A percentile compares a stretch with the other conserved stretches of the same genome.
Conservation (phyloP, 2,888 invertebrate genomes). For the Drosophila ezoana region DNA sequence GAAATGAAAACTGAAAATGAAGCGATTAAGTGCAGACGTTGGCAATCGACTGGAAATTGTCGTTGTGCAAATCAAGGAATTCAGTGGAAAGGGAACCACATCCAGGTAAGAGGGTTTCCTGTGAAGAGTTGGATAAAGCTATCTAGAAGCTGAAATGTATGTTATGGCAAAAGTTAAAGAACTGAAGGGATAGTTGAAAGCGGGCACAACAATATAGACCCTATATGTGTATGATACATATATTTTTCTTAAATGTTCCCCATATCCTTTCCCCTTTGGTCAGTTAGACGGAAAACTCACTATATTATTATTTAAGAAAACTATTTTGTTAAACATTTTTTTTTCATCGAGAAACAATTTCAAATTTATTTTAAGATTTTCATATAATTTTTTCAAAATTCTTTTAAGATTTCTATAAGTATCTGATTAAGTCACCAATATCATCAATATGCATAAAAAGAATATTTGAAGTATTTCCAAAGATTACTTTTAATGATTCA, state of each 20-base stretch:
- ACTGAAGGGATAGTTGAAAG: too few relatives aligned
- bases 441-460: too few relatives aligned
- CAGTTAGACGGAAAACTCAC: background rate
- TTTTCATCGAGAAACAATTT: background rate
- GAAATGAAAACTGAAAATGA: constrained; percentile 35
- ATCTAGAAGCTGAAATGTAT: too few relatives aligned
- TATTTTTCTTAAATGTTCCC: too few relatives aligned
- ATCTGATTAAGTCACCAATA: too few relatives aligned
- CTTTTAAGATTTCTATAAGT: too few relatives aligned
- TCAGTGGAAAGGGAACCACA: constrained; percentile 9
- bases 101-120: constrained; percentile 2
- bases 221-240: too few relatives aligned
- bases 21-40: constrained; percentile 43
- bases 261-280: too few relatives aligned
- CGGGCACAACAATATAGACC: too few relatives aligned
- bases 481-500: too few relatives aligned
- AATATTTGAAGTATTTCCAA: too few relatives aligned
- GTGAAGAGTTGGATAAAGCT: background rate
- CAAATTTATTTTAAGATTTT: background rate
- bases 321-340: background rate
- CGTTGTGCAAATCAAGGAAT: constrained; percentile 14
- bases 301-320: background rate
- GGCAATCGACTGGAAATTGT: constrained; percentile 25
- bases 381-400: too few relatives aligned
- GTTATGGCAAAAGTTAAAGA: background rate